Evolutionary conservation across 2,113 vertebrate genomes (phyloP), one percentile per base, ranked within the genome.

Genomic region (Phyllostomus discolor): DNA sequence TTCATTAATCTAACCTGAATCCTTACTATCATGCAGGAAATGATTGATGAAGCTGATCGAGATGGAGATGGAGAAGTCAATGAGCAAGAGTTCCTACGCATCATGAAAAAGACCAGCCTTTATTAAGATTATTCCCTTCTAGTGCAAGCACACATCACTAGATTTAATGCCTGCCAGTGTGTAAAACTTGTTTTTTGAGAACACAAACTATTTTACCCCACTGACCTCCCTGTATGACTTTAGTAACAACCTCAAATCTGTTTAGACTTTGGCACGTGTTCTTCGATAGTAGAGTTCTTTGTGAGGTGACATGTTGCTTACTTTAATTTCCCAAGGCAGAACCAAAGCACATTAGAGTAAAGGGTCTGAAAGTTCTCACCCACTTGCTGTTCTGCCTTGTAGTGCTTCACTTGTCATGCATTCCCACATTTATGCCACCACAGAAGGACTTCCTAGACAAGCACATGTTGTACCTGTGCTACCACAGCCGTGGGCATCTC

Each of bases 31-130:
- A 85, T 69, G 48, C 97, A 99, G 99, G 99, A 99, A 95, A 99
- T 99, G 99, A 99, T 99, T 0, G 99, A 99, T 0, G 99, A 99
- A 97, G 99, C 99, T 0, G 99, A 99, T 87, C 93, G 99, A 81
- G 99, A 99, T 35, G 99, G 99, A n/a, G 99, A 99, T 0, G 99
- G 99, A 43, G 99, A 99, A 85, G 99, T 99, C 95, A 99, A 98
- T 14, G 99, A 99, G 98, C 99, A 99, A 89, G 99, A 99, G 62
- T 99, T 99, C 97, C 98, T 99, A 96, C 98, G 99, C 78, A 99
- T 99, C 94, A 99, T 99, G 99, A 99, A 99, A 98, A 99, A 99
- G 97, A 99, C 99, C 41, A 99, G 99, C 97, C 98, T 99, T 28
- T 99, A 99, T 97, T 99, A 98, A 99, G 43, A 26, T 19, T 14